Conservation (phyloP, 2,888 invertebrate genomes). For the Xiphydria camelus region DNA sequence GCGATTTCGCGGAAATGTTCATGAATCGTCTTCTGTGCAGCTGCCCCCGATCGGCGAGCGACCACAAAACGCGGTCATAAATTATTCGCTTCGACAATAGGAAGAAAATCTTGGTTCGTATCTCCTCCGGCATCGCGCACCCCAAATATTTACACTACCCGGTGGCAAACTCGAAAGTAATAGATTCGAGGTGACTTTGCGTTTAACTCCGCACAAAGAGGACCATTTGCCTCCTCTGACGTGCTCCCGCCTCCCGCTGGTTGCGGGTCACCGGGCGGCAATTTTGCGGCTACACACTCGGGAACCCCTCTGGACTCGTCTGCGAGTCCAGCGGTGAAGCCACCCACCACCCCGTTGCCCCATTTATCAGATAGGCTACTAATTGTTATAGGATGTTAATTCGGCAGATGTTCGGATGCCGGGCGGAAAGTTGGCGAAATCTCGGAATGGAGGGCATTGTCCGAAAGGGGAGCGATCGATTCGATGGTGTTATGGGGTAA, state of each 20-base stretch:
- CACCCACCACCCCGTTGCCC: slow-evolving; percentile 10
- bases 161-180: slow-evolving; percentile 40
- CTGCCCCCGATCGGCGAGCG: slow-evolving; percentile 4
- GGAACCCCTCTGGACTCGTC: slow-evolving; percentile 4
- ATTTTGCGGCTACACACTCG: background rate
- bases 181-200: slow-evolving; percentile 45
- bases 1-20: slow-evolving; percentile 6
- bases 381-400: slow-evolving; percentile 36
- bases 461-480: too few relatives aligned
- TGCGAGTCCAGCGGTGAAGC: slow-evolving; percentile 2
- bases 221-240: slow-evolving; percentile 10
- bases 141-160: slow-evolving; percentile 41
- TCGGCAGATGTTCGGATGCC: slow-evolving; percentile 25
- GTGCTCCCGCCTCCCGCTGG: slow-evolving; percentile 3
- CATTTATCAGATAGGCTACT: slow-evolving; percentile 25
- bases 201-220: slow-evolving; percentile 34
- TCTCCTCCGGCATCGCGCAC: slow-evolving; percentile 26
- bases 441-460: too few relatives aligned
- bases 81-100: slow-evolving; percentile 38
- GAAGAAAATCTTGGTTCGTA: slow-evolving; percentile 22
- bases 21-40: slow-evolving; percentile 10
- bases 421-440: too few relatives aligned
- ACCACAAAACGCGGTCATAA: slow-evolving; percentile 27
- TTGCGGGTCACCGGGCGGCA: background rate
- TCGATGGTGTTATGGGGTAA: too few relatives aligned